Conservation (phyloP, 2,113 vertebrate species). For the Ursus arctos region DNA sequence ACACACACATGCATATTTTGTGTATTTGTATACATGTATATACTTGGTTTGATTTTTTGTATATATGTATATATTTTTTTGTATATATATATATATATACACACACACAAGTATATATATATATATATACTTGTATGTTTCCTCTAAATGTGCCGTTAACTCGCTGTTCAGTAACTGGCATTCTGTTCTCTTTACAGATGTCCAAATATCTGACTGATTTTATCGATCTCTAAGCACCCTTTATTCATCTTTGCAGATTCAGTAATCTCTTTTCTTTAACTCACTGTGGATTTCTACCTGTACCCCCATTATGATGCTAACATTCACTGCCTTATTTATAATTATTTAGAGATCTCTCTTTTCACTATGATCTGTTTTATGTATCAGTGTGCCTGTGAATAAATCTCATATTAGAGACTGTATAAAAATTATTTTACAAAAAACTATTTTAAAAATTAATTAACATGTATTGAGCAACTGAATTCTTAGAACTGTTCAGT, state of each 20-base stretch:
- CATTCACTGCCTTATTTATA: neutral
- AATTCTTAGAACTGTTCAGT: neutral
- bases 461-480: neutral
- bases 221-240: too few relatives aligned
- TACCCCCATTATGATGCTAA: neutral
- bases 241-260: neutral
- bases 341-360: neutral
- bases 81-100: too few relatives aligned
- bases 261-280: neutral
- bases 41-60: neutral
- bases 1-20: neutral
- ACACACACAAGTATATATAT: neutral
- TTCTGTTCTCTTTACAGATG: neutral
- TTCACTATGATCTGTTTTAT: neutral
- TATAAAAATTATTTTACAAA: neutral
- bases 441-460: neutral
- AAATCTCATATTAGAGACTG: neutral
- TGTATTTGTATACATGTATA: neutral
- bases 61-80: too few relatives aligned
- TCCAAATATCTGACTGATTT: neutral
- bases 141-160: neutral
- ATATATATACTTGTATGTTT: neutral
- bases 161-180: neutral
- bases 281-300: neutral
- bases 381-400: neutral